phyloP scores from a whole-genome alignment of 2,797 vertebrate genomes.

The Chiloscyllium punctatum region DNA sequence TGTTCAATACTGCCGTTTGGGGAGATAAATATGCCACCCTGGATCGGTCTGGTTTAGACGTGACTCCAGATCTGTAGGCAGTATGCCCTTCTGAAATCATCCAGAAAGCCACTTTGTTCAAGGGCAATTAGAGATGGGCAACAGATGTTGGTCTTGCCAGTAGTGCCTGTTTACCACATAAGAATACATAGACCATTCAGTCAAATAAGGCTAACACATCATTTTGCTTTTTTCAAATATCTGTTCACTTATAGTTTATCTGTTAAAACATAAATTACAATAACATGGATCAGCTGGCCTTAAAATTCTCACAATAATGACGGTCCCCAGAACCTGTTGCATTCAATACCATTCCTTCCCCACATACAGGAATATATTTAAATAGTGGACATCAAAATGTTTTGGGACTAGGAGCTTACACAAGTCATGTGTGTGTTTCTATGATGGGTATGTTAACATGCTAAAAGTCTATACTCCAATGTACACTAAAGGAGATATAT shows the following conservation, averaged over 20 bases:
- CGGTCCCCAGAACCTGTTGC: background rate
- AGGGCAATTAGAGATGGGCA: no score
- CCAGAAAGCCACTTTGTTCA: no score
- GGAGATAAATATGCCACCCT: no score
- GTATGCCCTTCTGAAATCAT: no score
- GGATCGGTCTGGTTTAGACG: no score
- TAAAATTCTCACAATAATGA: background rate
- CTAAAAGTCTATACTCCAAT: background rate
- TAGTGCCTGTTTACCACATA: no score
- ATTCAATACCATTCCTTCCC: background rate
- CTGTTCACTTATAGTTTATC: background rate
- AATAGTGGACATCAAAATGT: background rate
- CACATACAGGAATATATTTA: background rate
- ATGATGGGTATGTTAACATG: background rate
- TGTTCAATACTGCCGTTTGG: no score
- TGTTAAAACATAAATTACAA: background rate
- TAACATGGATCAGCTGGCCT: background rate
- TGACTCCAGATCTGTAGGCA: no score
- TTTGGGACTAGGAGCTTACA: background rate
- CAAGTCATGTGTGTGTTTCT: background rate
- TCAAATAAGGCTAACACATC: background rate
- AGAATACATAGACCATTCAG: no score
- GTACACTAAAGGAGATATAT: background rate
- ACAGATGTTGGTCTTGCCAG: no score
- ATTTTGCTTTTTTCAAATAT: background rate